phyloP scores from a whole-genome alignment of 1,140 invertebrate genomes.

The Ridgeia piscesae region DNA sequence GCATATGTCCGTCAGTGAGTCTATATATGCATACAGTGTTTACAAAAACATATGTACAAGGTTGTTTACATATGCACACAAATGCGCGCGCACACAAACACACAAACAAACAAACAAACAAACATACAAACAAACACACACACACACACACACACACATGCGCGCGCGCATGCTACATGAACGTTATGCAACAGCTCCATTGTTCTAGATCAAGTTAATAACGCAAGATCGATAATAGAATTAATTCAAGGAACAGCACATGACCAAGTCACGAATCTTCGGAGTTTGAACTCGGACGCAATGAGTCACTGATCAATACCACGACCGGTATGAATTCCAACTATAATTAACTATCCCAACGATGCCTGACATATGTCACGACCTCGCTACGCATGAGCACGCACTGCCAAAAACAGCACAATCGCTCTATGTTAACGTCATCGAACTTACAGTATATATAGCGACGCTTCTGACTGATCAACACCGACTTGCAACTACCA shows the following conservation, averaged over 20 bases:
- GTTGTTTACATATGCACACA: too few relatives aligned
- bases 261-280: not conserved
- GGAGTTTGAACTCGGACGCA: not conserved
- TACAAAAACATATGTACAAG: too few relatives aligned
- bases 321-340: not conserved
- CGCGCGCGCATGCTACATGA: too few relatives aligned
- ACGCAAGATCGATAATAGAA: not conserved
- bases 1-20: too few relatives aligned
- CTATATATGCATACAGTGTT: too few relatives aligned
- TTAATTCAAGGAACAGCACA: not conserved
- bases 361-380: not conserved
- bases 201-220: not conserved
- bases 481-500: not conserved
- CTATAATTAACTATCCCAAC: too few relatives aligned
- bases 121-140: too few relatives aligned
- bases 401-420: too few relatives aligned
- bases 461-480: not conserved
- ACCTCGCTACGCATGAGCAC: not conserved
- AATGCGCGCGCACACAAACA: too few relatives aligned
- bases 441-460: not conserved
- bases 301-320: not conserved
- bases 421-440: not conserved
- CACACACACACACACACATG: too few relatives aligned
- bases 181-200: too few relatives aligned
- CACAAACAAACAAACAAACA: too few relatives aligned